These are phyloP conservation scores for Drosophila auraria DNA, from an alignment of 1,140 invertebrate species.

Conservation along the genomic window DNA sequence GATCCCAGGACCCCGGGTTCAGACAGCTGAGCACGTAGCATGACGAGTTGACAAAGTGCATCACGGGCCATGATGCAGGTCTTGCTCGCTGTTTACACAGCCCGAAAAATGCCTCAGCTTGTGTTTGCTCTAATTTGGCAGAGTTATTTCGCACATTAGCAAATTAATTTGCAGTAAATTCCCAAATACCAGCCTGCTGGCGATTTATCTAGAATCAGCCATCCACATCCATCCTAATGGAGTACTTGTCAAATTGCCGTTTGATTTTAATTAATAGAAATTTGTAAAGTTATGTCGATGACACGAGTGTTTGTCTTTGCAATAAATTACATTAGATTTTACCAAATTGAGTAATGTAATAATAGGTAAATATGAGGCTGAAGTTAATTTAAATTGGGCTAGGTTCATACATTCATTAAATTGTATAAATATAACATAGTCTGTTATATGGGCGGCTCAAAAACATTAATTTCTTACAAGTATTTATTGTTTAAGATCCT, in stretches of 20 bases:
- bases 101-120: slow-evolving; percentile 30
- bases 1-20: slow-evolving; percentile 33
- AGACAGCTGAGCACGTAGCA: slow-evolving; percentile 73
- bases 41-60: slow-evolving; percentile 82
- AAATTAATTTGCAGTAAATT: slow-evolving; percentile 34
- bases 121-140: slow-evolving; percentile 16
- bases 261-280: slow-evolving; percentile 35
- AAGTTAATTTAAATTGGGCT: too few relatives aligned
- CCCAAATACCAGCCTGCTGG: background rate
- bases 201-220: background rate
- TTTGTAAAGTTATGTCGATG: slow-evolving; percentile 12
- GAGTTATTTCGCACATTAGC: slow-evolving; percentile 28
- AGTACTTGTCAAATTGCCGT: slow-evolving; percentile 12
- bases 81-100: slow-evolving; percentile 50
- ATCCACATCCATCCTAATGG: background rate
- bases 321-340: background rate
- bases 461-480: too few relatives aligned
- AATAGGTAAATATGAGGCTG: slow-evolving; percentile 5
- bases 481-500: too few relatives aligned
- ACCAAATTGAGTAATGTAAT: slow-evolving; percentile 14
- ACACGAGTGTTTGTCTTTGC: slow-evolving; percentile 19
- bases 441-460: too few relatives aligned
- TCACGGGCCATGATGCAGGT: slow-evolving; percentile 35
- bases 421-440: too few relatives aligned
- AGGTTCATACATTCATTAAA: background rate